phyloP scores from a whole-genome alignment of 2,888 invertebrate species.

The Pristionchus japonicus region DNA sequence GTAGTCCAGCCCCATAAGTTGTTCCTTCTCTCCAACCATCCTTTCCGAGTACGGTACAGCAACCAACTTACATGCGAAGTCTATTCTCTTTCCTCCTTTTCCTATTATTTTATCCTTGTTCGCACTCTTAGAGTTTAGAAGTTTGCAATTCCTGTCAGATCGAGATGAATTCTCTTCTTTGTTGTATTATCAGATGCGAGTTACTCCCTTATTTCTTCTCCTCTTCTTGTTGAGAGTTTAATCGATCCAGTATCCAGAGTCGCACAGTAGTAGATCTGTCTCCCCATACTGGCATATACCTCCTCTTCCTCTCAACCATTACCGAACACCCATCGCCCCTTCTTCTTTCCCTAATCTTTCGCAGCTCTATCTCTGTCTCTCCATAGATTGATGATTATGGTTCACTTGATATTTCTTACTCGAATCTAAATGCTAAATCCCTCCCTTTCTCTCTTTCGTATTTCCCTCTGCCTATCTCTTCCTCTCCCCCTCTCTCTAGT shows the following conservation, averaged over 20 bases:
- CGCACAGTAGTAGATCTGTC: not conserved
- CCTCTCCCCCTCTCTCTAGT: not conserved
- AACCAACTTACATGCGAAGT: not conserved
- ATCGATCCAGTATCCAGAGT: not conserved
- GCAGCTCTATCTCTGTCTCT: not conserved
- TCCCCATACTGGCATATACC: not conserved
- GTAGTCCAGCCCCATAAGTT: not conserved
- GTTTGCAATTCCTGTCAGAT: not conserved
- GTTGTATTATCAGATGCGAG: slow-evolving; percentile 25
- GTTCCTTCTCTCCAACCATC: not conserved
- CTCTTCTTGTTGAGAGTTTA: not conserved
- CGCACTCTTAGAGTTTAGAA: not conserved
- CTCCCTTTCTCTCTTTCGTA: not conserved
- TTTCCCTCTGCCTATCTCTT: not conserved
- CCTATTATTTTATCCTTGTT: not conserved
- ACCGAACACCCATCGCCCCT: not conserved
- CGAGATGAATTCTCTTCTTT: not conserved
- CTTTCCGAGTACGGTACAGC: slow-evolving; percentile 21
- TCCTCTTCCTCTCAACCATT: not conserved
- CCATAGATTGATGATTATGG: slow-evolving; percentile 4
- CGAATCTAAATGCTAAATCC: slow-evolving; percentile 6
- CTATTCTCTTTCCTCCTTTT: not conserved
- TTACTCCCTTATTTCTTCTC: not conserved
- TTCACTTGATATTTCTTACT: slow-evolving; percentile 8
- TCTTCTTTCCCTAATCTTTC: not conserved